Base-by-base conservation (phyloP, 2,888 invertebrate genomes). In the Erynnis tages region DNA sequence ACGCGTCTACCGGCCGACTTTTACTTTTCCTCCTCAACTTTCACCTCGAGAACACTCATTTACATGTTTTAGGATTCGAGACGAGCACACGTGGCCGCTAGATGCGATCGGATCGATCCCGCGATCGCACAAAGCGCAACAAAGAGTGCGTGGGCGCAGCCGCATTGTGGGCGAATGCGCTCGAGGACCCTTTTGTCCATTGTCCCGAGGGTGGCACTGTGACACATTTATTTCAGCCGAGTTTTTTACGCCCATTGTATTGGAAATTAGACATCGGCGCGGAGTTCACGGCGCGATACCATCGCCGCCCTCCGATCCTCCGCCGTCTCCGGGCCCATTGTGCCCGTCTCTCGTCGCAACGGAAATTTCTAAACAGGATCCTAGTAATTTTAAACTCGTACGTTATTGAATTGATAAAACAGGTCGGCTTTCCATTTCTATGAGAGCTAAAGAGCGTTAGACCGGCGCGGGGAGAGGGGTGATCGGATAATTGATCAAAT, bases 161-260 rank as follows among this genome's bases (percentile, higher is more conserved):
- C 64, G 71, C 71, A 76, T 80, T 82, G 82, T 81, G 71, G 75
- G 73, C 66, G 71, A 76, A 76, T 73, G 76, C 73, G 72, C 56
- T 50, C 49, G 49, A 74, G 71, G 77, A 67, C 69, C 73, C 76
- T 80, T 85, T 84, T 82, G 86, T 83, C 73, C 87, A 86, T 88
- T 87, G 87, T 89, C 47, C 64, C 67, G 80, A 79, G 87, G 88
- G 88, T 88, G 87, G 85, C 85, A 76, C 85, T 85, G 84, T 82
- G 88, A 88, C 88, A 88, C 86, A 85, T 86, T 86, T 86, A 85
- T 87, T 85, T 83, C 80, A 75, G 81, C 79, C 79, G 72, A 80
- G 76, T 85, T 86, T 87, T 88, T 87, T 84, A 82, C 76, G 69
- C 74, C 84, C 85, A 88, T 89, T 89, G 88, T 89, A 82, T 87